phyloP scores from a whole-genome alignment of 2,797 vertebrate species.

The Melanotaenia parkinsoni region DNA sequence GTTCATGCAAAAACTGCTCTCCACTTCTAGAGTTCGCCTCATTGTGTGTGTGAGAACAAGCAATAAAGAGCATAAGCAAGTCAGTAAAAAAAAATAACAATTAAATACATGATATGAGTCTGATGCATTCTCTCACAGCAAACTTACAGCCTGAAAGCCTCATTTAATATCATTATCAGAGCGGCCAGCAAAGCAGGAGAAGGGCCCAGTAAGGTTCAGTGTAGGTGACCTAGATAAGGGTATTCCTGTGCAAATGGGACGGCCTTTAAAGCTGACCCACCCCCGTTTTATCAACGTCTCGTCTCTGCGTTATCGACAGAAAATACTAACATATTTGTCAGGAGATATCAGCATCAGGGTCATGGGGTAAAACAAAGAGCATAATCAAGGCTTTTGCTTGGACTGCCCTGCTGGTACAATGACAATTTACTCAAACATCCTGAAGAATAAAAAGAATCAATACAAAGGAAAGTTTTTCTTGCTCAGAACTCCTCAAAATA shows the following conservation, averaged over 20 bases:
- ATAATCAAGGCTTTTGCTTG: neutral
- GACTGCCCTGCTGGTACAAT: neutral
- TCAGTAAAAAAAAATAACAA: constrained; percentile 23
- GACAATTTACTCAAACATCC: neutral
- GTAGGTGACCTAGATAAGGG: constrained; percentile 71
- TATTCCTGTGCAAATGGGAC: constrained; percentile 21
- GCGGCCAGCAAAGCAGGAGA: constrained; percentile 32
- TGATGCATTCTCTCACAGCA: constrained; percentile 25
- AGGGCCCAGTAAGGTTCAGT: constrained; percentile 22
- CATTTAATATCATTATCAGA: constrained; percentile 56
- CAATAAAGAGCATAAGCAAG: constrained; percentile 14
- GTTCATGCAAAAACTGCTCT: constrained; percentile 44
- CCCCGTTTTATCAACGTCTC: constrained; percentile 35
- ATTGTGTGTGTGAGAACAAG: constrained; percentile 20
- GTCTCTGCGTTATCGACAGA: constrained; percentile 26
- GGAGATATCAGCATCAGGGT: constrained; percentile 23
- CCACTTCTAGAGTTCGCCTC: constrained; percentile 18
- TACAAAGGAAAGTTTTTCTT: neutral
- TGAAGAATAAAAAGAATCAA: neutral
- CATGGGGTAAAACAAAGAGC: constrained; percentile 3
- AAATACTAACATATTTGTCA: constrained; percentile 28
- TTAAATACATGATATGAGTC: constrained; percentile 31
- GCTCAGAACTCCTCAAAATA: neutral
- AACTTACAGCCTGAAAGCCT: constrained; percentile 30
- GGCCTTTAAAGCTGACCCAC: constrained; percentile 35